These are phyloP conservation scores for Climacteris rufus DNA, from an alignment of 2,113 vertebrate species.

Conservation along the genomic window DNA sequence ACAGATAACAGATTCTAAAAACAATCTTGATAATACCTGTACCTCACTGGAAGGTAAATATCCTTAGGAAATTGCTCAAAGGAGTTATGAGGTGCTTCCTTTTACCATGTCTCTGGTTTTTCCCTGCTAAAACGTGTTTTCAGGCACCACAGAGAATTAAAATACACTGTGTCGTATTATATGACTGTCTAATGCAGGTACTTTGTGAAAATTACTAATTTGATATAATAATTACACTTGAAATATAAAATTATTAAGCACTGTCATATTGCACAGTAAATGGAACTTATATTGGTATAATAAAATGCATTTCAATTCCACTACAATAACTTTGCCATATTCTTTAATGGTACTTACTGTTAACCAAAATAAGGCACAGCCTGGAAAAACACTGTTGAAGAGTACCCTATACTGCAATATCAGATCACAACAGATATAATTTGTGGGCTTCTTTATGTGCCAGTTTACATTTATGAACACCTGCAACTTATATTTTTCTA, in stretches of 20 bases:
- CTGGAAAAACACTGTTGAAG: not conserved
- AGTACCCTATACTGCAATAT: not conserved
- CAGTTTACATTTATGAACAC: not conserved
- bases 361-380: conserved; percentile 45
- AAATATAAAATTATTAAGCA: conserved; percentile 73
- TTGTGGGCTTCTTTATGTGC: not conserved
- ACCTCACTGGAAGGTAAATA: not conserved
- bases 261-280: conserved; percentile 65
- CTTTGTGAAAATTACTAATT: conserved; percentile 73
- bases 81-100: conserved; percentile 32
- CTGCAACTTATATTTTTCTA: not conserved
- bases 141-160: conserved; percentile 44
- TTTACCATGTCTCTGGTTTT: conserved; percentile 34
- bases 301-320: conserved; percentile 72
- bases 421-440: not conserved
- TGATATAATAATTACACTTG: conserved; percentile 68
- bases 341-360: conserved; percentile 60
- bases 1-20: not conserved
- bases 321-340: conserved; percentile 63
- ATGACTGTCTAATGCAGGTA: conserved; percentile 56
- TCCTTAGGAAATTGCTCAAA: not conserved
- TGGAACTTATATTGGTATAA: conserved; percentile 69
- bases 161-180: conserved; percentile 31
- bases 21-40: not conserved
- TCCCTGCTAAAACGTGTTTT: conserved; percentile 46